Percentiles rank a stretch among this genome's conserved stretches.
These are phyloP conservation scores for Drosophila anceps DNA, from an alignment of 2,888 invertebrate genomes.

Conservation along the genomic window DNA sequence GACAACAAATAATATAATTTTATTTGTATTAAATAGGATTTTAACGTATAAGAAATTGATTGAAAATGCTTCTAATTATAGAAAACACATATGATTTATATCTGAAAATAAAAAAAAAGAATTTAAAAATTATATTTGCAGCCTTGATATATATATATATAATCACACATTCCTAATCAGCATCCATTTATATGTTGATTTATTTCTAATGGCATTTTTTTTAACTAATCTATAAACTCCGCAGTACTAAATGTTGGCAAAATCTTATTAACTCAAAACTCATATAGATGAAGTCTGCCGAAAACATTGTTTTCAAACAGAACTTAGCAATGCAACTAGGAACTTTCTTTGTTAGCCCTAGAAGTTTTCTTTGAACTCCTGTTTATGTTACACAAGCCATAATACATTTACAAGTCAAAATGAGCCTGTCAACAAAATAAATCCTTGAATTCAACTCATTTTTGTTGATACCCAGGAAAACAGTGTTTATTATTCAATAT, in stretches of 20 bases:
- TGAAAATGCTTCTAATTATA: not conserved
- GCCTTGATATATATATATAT: not conserved
- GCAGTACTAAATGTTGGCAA: no score
- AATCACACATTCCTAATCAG: no score
- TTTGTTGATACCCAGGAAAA: not conserved
- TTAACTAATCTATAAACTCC: no score
- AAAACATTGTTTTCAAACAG: no score
- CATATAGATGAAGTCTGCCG: no score
- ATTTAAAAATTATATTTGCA: not conserved
- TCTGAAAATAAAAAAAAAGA: not conserved
- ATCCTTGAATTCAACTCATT: no score
- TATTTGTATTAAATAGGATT: not conserved
- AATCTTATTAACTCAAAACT: no score
- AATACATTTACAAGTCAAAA: not conserved
- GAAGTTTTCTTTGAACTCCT: no score
- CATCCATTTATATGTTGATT: no score
- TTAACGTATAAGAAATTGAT: not conserved
- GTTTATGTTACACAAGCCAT: not conserved
- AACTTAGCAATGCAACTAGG: no score
- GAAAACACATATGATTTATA: not conserved
- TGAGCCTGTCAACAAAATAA: not conserved
- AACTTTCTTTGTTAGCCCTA: not conserved
- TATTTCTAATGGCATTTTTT: not conserved
- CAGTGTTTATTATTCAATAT: not conserved
- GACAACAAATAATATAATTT: not conserved